Evolutionary conservation across 2,797 vertebrate species (phyloP), one percentile per base, ranked within the genome.

Genomic region (Aerospiza tachiro): DNA sequence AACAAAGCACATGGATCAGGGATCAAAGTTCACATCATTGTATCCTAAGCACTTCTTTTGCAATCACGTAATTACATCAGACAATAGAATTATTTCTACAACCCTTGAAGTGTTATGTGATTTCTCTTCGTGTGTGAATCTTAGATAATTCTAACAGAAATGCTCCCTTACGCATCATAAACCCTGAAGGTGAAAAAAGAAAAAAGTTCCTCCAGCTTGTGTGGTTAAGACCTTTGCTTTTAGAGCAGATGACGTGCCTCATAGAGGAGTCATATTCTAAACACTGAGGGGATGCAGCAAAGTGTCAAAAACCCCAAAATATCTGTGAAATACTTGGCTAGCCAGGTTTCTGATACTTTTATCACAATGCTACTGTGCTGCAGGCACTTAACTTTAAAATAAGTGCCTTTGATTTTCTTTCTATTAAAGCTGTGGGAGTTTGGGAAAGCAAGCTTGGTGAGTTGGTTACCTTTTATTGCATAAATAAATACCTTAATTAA

Each of bases 401-500:
- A 79, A 19, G 18, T 68, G 35, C 22, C 21, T 87, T 86, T 91
- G 42, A 62, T 92, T 84, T 93, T 86, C 59, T 86, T 68, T 55
- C 38, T 33, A 16, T 79, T 77, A 86, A n/a, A 91, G 26, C 28
- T 89, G 10, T 85, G 58, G 61, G 55, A 75, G n/a, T 82, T 66
- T 91, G 80, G 50, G 74, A 93, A 95, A 86, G 50, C 23, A 91
- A 90, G 40, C 61, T 72, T 58, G 5, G 17, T 70, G 58, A 65
- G 14, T 52, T 84, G 78, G 16, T 82, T 95, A 89, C 80, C 47
- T 61, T 91, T 66, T 82, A 36, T 82, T 89, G 78, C 82, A 73
- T 88, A 95, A 91, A 95, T 93, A 91, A 94, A 95, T 67, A 80
- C 73, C 56, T 81, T 86, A 74, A 86, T 92, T 74, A 86, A 89